These are phyloP conservation scores for Nannospalax galili DNA, from an alignment of 2,113 vertebrate species.

Conservation along the genomic window DNA sequence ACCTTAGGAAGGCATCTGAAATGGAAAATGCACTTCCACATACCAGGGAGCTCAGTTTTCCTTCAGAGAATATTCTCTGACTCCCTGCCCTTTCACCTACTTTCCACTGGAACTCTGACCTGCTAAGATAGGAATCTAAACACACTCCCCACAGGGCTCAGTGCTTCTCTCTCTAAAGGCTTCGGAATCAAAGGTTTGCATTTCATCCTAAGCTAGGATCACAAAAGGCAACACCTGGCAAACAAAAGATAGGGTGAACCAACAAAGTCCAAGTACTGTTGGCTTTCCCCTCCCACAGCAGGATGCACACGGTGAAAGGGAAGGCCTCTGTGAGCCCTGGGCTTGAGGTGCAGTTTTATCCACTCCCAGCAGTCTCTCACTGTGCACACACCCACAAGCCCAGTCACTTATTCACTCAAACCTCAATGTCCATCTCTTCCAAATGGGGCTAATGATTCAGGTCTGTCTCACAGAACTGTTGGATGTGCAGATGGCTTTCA, in stretches of 20 bases:
- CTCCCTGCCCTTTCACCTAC: constrained; percentile 50
- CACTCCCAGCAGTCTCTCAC: neutral
- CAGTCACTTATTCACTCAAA: neutral
- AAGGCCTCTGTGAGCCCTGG: neutral
- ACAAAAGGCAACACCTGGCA: constrained; percentile 6
- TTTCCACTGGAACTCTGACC: constrained; percentile 37
- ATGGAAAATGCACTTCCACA: neutral
- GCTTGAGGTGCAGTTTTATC: neutral
- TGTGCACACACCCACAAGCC: neutral
- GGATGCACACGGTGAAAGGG: neutral
- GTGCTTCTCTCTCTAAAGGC: neutral
- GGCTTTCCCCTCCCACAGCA: neutral
- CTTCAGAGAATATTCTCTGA: neutral
- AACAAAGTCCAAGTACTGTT: neutral
- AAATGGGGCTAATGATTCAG: neutral
- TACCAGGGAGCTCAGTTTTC: neutral
- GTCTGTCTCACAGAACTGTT: neutral
- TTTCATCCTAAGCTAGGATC: neutral
- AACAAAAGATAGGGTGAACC: neutral
- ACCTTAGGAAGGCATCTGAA: too few relatives aligned
- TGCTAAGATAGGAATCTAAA: constrained; percentile 32
- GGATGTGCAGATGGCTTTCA: neutral
- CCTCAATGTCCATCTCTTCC: neutral
- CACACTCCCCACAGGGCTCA: neutral
- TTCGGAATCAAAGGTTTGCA: constrained; percentile 41